phyloP scores from a whole-genome alignment of 2,797 vertebrate species.

The Siniperca scherzeri region DNA sequence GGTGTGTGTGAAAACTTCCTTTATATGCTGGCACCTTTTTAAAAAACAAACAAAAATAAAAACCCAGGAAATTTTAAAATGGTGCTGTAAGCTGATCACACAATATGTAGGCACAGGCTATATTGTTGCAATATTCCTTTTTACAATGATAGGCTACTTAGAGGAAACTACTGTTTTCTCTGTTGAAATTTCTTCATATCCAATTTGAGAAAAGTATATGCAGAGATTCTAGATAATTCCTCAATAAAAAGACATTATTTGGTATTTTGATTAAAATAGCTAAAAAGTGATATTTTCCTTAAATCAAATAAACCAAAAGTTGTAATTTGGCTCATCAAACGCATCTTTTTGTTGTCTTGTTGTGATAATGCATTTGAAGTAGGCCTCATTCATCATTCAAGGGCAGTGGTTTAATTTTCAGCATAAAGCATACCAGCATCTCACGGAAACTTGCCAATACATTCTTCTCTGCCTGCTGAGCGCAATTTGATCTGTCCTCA shows the following conservation, averaged over 20 bases:
- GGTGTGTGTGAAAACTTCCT: background rate
- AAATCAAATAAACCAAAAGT: background rate
- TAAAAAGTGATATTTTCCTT: background rate
- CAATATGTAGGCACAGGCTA: background rate
- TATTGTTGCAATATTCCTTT: background rate
- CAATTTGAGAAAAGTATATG: background rate
- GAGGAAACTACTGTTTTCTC: background rate
- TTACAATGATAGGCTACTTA: background rate
- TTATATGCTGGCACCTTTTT: background rate
- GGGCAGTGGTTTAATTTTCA: conserved; percentile 37
- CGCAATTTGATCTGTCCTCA: conserved; percentile 60
- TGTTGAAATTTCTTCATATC: background rate
- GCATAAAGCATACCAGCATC: conserved; percentile 48
- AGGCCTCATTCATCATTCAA: conserved; percentile 36
- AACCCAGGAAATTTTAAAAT: background rate
- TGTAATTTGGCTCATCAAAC: background rate
- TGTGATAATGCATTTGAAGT: background rate
- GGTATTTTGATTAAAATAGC: background rate
- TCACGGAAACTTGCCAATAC: conserved; percentile 39
- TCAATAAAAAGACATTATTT: background rate
- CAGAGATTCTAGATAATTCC: background rate
- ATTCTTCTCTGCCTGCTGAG: conserved; percentile 51
- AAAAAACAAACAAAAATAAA: too few species aligned
- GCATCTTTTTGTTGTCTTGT: background rate
- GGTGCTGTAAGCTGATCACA: background rate